Evolutionary conservation across 2,888 invertebrate species (phyloP).

Genomic region (Drosophila parthenogenetica): DNA sequence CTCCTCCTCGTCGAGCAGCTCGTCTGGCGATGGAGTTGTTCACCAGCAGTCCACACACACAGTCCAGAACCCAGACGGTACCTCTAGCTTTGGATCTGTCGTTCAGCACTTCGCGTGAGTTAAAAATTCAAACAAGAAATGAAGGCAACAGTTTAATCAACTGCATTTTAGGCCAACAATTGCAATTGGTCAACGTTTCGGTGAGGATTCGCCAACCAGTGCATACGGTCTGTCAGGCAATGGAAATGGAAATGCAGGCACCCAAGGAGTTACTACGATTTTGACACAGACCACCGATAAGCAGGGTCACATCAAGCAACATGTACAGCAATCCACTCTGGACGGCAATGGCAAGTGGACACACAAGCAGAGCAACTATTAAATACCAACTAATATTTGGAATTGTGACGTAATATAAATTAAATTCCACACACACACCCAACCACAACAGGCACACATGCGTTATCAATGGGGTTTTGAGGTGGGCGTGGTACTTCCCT

Average conservation of each 20-base stretch:
- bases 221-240: neutral
- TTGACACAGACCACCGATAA: constrained; percentile 19
- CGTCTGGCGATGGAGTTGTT: constrained; percentile 44
- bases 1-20: constrained; percentile 47
- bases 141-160: neutral
- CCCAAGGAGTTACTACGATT: constrained; percentile 4
- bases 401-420: constrained; percentile 38
- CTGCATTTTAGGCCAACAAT: constrained; percentile 8
- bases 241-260: neutral
- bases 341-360: constrained; percentile 16
- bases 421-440: constrained; percentile 35
- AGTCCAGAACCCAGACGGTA: constrained; percentile 44
- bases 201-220: constrained; percentile 52
- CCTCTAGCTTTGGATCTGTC: constrained; percentile 8
- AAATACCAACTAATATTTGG: neutral
- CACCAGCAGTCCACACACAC: constrained; percentile 40
- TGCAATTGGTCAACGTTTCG: constrained; percentile 44
- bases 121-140: neutral
- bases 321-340: neutral
- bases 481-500: constrained; percentile 19
- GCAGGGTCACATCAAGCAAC: constrained; percentile 4
- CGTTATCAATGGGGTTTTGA: constrained; percentile 18
- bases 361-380: neutral
- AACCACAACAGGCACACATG: constrained; percentile 6
- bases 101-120: constrained; percentile 33